Evolutionary conservation across 2,888 invertebrate species (phyloP), one percentile per base, ranked within the genome.

Genomic region (Ennomos fuscantarius): DNA sequence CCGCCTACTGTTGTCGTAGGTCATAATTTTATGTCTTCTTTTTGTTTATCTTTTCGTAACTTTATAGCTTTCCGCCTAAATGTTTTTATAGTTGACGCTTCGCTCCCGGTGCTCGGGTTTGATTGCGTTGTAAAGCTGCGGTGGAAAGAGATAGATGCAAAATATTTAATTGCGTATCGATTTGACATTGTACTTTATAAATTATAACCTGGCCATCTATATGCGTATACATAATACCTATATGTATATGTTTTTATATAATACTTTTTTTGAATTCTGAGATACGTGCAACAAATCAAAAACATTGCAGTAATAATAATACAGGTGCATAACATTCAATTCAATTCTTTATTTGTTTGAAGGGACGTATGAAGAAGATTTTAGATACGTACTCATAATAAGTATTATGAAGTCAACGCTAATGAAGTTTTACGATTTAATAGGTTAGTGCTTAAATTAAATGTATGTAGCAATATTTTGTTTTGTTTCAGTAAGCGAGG

Each of bases 11-110:
- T 92, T 92, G 91, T 88, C 90, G 91, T 92, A 92, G 91, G 91
- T 92, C 91, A 91, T 91, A 89, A 92, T 91, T 92, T 92, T 90
- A 92, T 91, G 89, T 88, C 88, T 90, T 89, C 91, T 90, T 92
- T 91, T 90, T 90, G 91, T 92, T 91, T 92, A 91, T 91, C 89
- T 90, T 92, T 91, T 89, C 89, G 87, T 79, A 88, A 90, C 85
- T 89, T 90, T 89, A 89, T 88, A 81, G 85, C 83, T 82, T 81
- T 66, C 81, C 81, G 87, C 81, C 83, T 82, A 83, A 87, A 86
- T 78, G 78, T 70, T 79, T 81, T 80, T 77, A 75, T 78, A 78
- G 74, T 74, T 59, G 58, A 49, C 40, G 44, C 45, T 36, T 41
- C 44, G 34, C 43, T 43, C 37, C 36, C 37, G 43, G 32, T 43